Base-by-base conservation (phyloP, 2,113 vertebrate genomes). In the Aviceda subcristata region DNA sequence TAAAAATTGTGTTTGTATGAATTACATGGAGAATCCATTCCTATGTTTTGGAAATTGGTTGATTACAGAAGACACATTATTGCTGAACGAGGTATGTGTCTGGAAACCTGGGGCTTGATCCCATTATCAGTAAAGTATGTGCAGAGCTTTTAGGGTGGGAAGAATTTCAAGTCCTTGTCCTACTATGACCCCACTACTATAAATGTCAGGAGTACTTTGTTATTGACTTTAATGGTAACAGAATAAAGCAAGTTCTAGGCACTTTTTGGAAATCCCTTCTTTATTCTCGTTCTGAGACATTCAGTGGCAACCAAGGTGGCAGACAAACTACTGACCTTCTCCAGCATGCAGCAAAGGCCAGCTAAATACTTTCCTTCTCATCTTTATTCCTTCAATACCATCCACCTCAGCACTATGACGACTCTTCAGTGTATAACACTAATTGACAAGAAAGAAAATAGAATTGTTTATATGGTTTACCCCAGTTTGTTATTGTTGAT, bases 81-180 rank as follows among this genome's bases (percentile, higher is more conserved):
- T 93, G 34, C 7, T 24, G 9, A 84, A 69, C 0, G 3, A 72
- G 19, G 7, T 53, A 12, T 7, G 6, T 7, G 14, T 1, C 16
- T 82, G 43, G 39, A 76, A 78, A 75, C 16, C 17, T 50, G 29
- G 38, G 36, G 22, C 9, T 80, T 41, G 45, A 38, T 72, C 36
- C 60, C 73, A 18, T 41, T 90, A 10, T 30, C 53, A 24, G n/a
- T 55, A 46, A 16, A 68, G 43, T 18, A 21, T 15, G 8, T 53
- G 10, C 6, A 68, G 55, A 87, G 34, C 38, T 87, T 76, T 81
- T 39, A 56, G 43, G 36, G 50, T 29, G 16, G 57, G 39, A 83
- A 74, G n/a, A 78, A 78, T 84, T 95, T 90, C 38, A 78, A 68
- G 38, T 17, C 21, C 8, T 26, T 68, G 11, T 30, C 41, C 36